A percentile compares a stretch with the other conserved stretches of the same genome.
Evolutionary conservation across 2,888 invertebrate genomes (phyloP).

Genomic region (Cryptosula pallasiana): DNA sequence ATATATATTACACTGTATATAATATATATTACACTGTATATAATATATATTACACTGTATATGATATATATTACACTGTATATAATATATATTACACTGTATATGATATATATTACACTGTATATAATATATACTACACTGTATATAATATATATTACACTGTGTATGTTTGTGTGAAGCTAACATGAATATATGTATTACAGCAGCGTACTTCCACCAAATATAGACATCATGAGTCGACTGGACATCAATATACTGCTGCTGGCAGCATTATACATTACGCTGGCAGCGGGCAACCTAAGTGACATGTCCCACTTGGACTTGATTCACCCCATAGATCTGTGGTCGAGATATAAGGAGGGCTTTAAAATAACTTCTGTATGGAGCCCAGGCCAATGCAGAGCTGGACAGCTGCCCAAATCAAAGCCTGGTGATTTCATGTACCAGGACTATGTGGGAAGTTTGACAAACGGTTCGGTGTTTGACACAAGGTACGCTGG

Average conservation of each 20-base stretch:
- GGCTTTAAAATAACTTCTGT: background rate
- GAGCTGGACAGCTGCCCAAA: background rate
- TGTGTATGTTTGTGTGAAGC: too few species aligned
- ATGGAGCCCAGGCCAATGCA: background rate
- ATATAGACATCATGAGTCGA: too few species aligned
- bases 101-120: too few species aligned
- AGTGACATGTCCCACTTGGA: background rate
- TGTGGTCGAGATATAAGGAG: background rate
- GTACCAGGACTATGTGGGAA: conserved; percentile 3
- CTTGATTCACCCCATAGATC: background rate
- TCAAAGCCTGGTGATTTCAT: conserved; percentile 12
- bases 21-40: too few species aligned
- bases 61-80: too few species aligned
- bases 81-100: too few species aligned
- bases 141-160: too few species aligned
- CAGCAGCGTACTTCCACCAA: too few species aligned
- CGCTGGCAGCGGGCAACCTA: background rate
- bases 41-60: too few species aligned
- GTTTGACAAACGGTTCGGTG: background rate
- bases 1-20: too few species aligned
- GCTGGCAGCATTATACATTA: background rate
- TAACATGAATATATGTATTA: too few species aligned
- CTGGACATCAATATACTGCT: background rate
- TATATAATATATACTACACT: too few species aligned
- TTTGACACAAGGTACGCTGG: conserved; percentile 22